phyloP scores from a whole-genome alignment of 2,797 vertebrate species.

The Podarcis siculus region DNA sequence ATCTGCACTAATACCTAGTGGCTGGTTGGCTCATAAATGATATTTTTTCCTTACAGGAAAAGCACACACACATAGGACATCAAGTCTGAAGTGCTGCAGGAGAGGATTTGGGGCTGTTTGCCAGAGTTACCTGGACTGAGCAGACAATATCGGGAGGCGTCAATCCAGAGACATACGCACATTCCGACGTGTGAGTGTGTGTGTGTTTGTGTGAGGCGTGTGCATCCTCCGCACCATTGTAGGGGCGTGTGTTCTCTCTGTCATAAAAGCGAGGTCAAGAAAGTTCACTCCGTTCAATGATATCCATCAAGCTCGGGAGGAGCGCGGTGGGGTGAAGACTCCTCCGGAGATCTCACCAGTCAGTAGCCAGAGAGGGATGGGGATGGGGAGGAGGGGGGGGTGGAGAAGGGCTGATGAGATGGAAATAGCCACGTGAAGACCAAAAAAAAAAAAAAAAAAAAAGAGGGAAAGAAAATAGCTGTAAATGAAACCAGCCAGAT shows the following conservation, averaged over 20 bases:
- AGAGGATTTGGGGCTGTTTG: not conserved
- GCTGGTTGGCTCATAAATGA: not conserved
- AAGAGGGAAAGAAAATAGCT: slow-evolving; percentile 1
- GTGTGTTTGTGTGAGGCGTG: not conserved
- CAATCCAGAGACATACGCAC: not conserved
- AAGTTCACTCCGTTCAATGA: slow-evolving; percentile 69
- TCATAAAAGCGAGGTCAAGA: slow-evolving; percentile 69
- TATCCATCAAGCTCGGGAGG: slow-evolving; percentile 72
- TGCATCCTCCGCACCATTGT: slow-evolving; percentile 1
- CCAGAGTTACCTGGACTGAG: not conserved
- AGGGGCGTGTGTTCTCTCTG: slow-evolving; percentile 54
- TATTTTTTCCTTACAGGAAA: not conserved
- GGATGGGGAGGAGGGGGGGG: not conserved
- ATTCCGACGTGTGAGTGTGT: not conserved
- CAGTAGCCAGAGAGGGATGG: slow-evolving; percentile 23
- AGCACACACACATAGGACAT: no score
- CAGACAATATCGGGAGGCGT: not conserved
- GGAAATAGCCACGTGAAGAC: not conserved
- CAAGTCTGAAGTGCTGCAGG: not conserved
- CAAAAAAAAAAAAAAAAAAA: no score
- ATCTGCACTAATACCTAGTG: not conserved
- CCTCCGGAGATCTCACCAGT: slow-evolving; percentile 52
- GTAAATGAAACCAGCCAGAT: slow-evolving; percentile 42
- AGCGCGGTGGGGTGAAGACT: slow-evolving; percentile 61
- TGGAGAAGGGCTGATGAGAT: not conserved